Evolutionary conservation across 2,797 vertebrate species (phyloP).

Genomic region (Bufotes viridis): DNA sequence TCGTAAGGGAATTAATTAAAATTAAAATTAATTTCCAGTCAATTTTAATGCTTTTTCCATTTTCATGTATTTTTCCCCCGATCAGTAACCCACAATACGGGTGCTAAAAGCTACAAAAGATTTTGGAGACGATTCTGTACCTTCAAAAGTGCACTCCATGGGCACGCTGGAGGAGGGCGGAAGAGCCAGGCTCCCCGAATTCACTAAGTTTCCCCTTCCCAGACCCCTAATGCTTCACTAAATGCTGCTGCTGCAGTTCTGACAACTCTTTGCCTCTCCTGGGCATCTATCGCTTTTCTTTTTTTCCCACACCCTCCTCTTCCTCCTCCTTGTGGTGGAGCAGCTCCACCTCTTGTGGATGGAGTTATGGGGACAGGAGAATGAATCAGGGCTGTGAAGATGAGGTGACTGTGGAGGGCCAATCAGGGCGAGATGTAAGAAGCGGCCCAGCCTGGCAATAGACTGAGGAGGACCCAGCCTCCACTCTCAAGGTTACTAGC

Average conservation of each 20-base stretch:
- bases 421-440: conserved; percentile 81
- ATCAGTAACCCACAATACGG: background rate
- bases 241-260: conserved; percentile 20
- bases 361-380: conserved; percentile 67
- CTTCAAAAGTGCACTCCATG: conserved; percentile 74
- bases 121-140: conserved; percentile 67
- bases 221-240: background rate
- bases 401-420: conserved; percentile 92
- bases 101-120: background rate
- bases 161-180: background rate
- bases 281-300: conserved; percentile 26
- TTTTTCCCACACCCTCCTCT: conserved; percentile 3
- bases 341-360: conserved; percentile 68
- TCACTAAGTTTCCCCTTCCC: background rate
- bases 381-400: conserved; percentile 78
- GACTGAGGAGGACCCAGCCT: conserved; percentile 37
- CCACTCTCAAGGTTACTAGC: conserved; percentile 78
- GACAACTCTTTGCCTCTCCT: conserved; percentile 6
- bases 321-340: background rate
- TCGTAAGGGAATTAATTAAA: background rate
- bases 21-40: background rate
- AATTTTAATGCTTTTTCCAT: background rate
- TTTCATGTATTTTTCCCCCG: background rate
- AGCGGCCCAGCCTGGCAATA: conserved; percentile 53
- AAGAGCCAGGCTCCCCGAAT: conserved; percentile 12